These are phyloP conservation scores for Emydocephalus ijimae DNA, from an alignment of 2,113 vertebrate genomes.

Conservation along the genomic window DNA sequence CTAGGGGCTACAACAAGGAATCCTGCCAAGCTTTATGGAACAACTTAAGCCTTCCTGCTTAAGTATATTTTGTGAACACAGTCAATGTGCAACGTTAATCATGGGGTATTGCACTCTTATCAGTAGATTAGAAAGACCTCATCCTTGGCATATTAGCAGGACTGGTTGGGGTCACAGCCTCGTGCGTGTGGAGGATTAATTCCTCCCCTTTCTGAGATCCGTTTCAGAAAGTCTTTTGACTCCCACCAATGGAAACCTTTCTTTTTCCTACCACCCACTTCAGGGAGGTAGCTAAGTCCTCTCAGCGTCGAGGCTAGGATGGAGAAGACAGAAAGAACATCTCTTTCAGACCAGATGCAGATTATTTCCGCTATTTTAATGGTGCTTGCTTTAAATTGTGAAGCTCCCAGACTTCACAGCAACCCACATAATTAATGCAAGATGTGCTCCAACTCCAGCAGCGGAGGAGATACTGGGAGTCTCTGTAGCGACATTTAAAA, in stretches of 20 bases:
- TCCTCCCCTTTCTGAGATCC: background rate
- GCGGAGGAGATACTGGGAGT: background rate
- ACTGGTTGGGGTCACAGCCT: background rate
- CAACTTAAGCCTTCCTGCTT: background rate
- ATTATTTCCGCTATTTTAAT: background rate
- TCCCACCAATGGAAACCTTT: background rate
- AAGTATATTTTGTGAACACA: background rate
- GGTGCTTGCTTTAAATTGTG: background rate
- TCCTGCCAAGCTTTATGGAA: background rate
- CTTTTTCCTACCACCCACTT: rapidly evolving
- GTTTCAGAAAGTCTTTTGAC: background rate
- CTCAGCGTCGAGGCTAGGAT: background rate
- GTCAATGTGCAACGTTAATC: background rate
- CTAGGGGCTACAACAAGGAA: background rate
- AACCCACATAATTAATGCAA: background rate
- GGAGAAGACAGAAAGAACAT: background rate
- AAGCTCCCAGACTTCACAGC: background rate
- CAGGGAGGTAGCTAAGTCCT: background rate
- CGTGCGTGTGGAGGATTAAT: background rate
- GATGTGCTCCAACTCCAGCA: background rate
- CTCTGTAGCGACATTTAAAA: background rate
- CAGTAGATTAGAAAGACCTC: background rate
- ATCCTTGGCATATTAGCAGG: background rate
- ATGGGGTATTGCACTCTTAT: too few relatives aligned
- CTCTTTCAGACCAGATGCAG: background rate